These are phyloP conservation scores for Drosophila leonis DNA, from an alignment of 2,888 invertebrate species.

Conservation along the genomic window DNA sequence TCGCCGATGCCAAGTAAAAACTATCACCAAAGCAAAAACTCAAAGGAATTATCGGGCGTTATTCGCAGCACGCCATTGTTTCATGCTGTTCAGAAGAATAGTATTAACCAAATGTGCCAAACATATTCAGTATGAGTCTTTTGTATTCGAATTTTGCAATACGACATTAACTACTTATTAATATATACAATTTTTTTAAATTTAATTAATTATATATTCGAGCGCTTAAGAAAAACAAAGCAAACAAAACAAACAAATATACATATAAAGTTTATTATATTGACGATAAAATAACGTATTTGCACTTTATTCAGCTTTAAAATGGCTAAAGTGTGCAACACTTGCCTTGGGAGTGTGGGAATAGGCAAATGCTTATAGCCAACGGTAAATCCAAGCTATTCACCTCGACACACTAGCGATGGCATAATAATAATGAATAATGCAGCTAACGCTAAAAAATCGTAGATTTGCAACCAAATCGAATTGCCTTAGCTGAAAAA, in stretches of 20 bases:
- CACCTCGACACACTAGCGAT: not conserved
- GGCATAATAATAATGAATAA: not conserved
- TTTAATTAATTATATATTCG: conserved; percentile 44
- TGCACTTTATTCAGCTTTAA: not conserved
- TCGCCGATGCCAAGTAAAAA: conserved; percentile 85
- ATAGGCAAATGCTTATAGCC: too few relatives aligned
- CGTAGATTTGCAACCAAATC: not conserved
- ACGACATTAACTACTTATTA: conserved; percentile 60
- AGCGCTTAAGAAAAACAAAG: conserved; percentile 38
- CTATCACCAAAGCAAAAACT: conserved; percentile 84
- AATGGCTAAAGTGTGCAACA: not conserved
- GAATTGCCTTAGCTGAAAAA: not conserved
- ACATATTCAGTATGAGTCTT: conserved; percentile 83
- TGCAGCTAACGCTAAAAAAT: not conserved
- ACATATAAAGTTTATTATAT: conserved; percentile 18
- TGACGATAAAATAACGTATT: conserved; percentile 17
- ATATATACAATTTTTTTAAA: conserved; percentile 46
- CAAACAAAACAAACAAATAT: conserved; percentile 34
- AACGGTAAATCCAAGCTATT: not conserved
- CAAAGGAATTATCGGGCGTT: conserved; percentile 82
- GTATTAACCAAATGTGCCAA: conserved; percentile 83
- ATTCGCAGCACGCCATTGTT: conserved; percentile 84
- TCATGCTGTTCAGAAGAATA: conserved; percentile 81
- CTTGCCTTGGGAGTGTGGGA: not conserved
- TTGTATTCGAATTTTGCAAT: conserved; percentile 63